Percentiles rank a stretch among this genome's conserved stretches.
phyloP scores from a whole-genome alignment of 2,113 vertebrate genomes.

The Uria aalge region DNA sequence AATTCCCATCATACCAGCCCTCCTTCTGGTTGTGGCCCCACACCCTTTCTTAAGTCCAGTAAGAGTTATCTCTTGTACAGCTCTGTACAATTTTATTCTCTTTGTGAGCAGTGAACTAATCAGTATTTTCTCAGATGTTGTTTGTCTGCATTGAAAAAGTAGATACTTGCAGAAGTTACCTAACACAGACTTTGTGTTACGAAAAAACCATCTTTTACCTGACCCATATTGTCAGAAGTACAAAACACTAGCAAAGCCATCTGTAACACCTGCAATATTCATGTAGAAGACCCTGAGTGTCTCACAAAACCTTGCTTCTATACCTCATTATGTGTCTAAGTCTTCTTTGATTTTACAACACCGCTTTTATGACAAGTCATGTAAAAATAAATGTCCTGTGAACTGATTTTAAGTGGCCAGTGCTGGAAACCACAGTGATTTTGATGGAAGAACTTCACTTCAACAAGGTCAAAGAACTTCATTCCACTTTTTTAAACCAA shows the following conservation, averaged over 20 bases:
- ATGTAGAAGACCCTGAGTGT: neutral
- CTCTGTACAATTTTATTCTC: neutral
- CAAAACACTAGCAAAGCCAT: neutral
- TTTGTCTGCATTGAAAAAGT: neutral
- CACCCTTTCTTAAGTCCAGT: neutral
- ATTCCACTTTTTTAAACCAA: neutral
- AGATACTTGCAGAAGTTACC: neutral
- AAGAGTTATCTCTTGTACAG: neutral
- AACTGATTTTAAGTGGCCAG: neutral
- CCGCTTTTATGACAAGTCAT: neutral
- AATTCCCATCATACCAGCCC: neutral
- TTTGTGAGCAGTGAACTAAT: neutral
- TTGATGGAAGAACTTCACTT: neutral
- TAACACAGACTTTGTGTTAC: neutral
- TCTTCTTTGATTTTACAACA: neutral
- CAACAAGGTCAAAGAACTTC: neutral
- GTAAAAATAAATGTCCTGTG: neutral
- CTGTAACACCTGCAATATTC: neutral
- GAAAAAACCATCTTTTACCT: neutral
- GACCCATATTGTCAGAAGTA: neutral
- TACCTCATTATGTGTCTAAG: fast-evolving
- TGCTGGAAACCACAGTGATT: neutral
- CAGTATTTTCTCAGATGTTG: neutral
- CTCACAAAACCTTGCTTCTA: neutral
- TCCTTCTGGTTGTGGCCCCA: neutral